Evolutionary conservation across 2,888 invertebrate genomes (phyloP), one percentile per base, ranked within the genome.

Genomic region (Lasioglossum oenotherae): DNA sequence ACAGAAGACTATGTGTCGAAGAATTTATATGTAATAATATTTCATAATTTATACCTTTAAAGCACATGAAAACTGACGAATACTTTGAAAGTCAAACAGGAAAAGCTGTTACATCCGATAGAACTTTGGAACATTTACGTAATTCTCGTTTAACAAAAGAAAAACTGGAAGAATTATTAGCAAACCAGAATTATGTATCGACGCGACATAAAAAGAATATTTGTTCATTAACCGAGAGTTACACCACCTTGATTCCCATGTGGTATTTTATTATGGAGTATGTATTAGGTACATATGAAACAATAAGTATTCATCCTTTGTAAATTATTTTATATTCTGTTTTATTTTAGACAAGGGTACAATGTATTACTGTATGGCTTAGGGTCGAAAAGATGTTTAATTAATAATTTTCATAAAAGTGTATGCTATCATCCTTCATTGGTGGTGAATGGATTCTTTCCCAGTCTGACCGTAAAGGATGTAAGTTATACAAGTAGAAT

Each of bases 371-470:
- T 99, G 0, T 98, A 98, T 95, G 99, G 99, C 0, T 96, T 99
- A 76, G 99, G 99, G 0, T 99, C 99, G 0, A 99, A 99, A 94
- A 96, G 97, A 67, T 95, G 96, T 46, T 95, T 99, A 38, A 95
- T 99, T 53, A 97, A 97, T 87, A 96, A 97, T 85, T 99, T 99
- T 95, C 97, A 98, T 92, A 95, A 95, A 31, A 95, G 97, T 86
- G 95, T 97, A 23, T 92, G 95, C 1, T 95, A 97, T 49, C 96
- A 96, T 91, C 97, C 97, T 0, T 97, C 98, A 80, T 94, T 99
- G 74, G 97, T 98, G 38, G 96, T 99, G 0, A 98, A 99, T 95
- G 99, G 99, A 2, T 99, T 98, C 95, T 99, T 99, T 93, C 99
- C 99, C 2, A 98, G 98, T 95, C 95, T 99, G 75, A 98, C 98